Percentiles rank a stretch among this genome's conserved stretches.
These are phyloP conservation scores for Tuberolachnus salignus DNA, from an alignment of 2,888 invertebrate species.

Conservation along the genomic window DNA sequence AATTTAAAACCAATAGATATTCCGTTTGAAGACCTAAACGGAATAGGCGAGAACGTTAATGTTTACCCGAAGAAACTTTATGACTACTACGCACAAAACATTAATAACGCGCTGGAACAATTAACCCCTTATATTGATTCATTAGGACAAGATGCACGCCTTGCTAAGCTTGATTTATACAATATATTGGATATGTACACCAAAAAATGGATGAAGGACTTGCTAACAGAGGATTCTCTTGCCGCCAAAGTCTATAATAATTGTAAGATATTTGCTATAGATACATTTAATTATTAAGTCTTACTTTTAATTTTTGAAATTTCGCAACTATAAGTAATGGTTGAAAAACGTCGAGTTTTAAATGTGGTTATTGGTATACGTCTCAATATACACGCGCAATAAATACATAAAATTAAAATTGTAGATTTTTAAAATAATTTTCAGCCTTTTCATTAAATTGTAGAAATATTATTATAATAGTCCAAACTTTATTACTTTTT, in stretches of 20 bases:
- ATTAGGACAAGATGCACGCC: not conserved
- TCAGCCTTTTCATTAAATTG: too few relatives aligned
- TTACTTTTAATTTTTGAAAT: too few relatives aligned
- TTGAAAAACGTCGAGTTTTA: too few relatives aligned
- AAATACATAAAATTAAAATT: too few relatives aligned
- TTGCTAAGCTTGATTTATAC: not conserved
- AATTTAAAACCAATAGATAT: not conserved
- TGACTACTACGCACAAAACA: not conserved
- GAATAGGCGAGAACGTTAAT: not conserved
- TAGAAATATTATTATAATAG: too few relatives aligned
- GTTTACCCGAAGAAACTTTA: not conserved
- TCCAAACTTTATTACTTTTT: too few relatives aligned
- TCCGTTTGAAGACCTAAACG: not conserved
- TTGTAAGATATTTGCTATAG: slow-evolving; percentile 10
- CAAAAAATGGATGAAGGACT: not conserved
- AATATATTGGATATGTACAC: slow-evolving; percentile 1
- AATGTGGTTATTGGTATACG: too few relatives aligned
- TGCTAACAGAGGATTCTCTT: slow-evolving; percentile 6
- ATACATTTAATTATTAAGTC: not conserved
- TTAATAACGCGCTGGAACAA: not conserved
- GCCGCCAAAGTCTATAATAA: slow-evolving; percentile 1
- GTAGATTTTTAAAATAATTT: too few relatives aligned
- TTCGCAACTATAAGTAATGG: too few relatives aligned
- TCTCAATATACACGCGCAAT: too few relatives aligned
- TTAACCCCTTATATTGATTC: not conserved